Evolutionary conservation across 2,797 vertebrate species (phyloP), one percentile per base, ranked within the genome.

Genomic region (Sandelia bainsii): DNA sequence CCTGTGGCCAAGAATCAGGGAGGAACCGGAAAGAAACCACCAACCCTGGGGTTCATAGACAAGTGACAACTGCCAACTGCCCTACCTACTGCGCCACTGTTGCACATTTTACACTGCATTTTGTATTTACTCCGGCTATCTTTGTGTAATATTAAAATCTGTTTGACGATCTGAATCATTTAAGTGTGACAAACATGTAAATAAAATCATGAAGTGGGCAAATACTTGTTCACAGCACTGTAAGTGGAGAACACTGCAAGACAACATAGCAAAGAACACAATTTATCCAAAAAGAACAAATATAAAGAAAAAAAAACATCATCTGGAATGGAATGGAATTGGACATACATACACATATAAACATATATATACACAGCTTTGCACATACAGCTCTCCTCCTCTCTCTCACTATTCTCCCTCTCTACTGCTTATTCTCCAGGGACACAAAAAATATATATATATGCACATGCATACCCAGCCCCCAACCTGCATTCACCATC

Each of bases 401-500:
- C 27, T 49, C 56, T 66, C n/a, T 20, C 53, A 66, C 34, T 44
- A 10, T 39, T 27, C 71, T 40, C 64, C 40, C 50, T 54, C 67
- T 52, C 49, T 80, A 58, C 54, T 8, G 13, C 62, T 72, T 59
- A 59, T 32, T 76, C 81, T 80, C 83, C 71, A 39, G 79, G 71
- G 62, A 80, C 40, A 48, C 63, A 67, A 87, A 34, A 8, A 34
- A 34, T 6, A 32, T 6, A 7, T 7, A 32, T 84, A 89, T 80
- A 80, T 65, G 62, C 74, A 77, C 85, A 86, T 61, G 80, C 84
- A 88, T 76, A 86, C 70, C 40, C 69, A 84, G 87, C 87, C 89
- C 85, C 88, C 85, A 78, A 85, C 82, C 81, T 88, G 83, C 84
- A 89, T 86, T 87, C 75, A 90, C 94, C 93, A 95, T 94, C 92